Evolutionary conservation across 30 jellyfish, hydroid and myxozoan species (phyloP), one percentile per base, ranked within the genome.

Genomic region (Aurelia sp.): DNA sequence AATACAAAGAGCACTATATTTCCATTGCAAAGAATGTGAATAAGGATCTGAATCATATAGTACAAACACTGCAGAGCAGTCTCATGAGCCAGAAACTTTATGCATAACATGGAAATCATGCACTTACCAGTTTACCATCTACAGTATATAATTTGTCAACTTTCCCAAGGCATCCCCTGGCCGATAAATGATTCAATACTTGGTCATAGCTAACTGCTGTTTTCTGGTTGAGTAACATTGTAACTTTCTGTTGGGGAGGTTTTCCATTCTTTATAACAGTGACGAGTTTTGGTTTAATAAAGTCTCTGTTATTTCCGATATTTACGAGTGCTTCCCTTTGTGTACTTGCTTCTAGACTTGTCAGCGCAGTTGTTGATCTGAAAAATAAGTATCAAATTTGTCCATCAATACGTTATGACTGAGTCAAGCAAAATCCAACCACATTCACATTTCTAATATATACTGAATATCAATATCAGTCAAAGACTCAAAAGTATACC

Each of bases 141-240:
- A 88, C 88, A 5, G 98, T 77, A 79, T 81, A 88, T 48, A 93
- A 77, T 74, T 93, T 93, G 67, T 93, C 98, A 59, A 93, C 98
- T 84, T 93, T 93, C 51, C 98, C 98, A 65, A 93, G 91, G 51
- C 96, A 88, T 17, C 98, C 98, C 66, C 89, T 88, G 15, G 98
- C 98, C 21, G 98, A 93, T 27, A 93, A 80, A 31, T 93, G 98
- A 67, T 93, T 96, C 16, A 93, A 90, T 38, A 93, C 98, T 87
- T 93, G 98, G 84, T 88, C 96, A 60, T 80, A 81, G 52, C 97
- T 87, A 22, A 93, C 92, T n/a, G 98, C 98, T 83, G 98, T 93
- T 72, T 93, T 93, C 52, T 78, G 90, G 65, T 93, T 93, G 22
- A 93, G 81, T 47, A 93, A 84, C 92, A 93, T 72, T 18, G 98